Conservation (phyloP, 1,140 invertebrate species). For the Leptopilina clavipes region DNA sequence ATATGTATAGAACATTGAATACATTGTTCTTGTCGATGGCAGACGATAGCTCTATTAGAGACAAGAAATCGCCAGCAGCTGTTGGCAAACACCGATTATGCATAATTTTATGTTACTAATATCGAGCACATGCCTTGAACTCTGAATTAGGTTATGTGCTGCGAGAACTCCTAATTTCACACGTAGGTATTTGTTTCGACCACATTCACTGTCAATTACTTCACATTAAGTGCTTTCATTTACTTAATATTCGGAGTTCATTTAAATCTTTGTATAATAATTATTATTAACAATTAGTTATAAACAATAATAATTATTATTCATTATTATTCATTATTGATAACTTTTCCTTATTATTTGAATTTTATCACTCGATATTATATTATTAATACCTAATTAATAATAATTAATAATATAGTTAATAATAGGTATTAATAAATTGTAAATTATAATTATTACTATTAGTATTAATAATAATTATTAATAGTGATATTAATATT, state of each 20-base stretch:
- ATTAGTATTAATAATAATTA: no score
- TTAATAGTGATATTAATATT: no score
- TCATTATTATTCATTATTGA: no score
- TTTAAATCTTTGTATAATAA: neutral
- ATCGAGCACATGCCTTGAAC: constrained; percentile 62
- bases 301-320: no score
- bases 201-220: constrained; percentile 27
- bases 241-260: neutral
- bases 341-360: no score
- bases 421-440: no score
- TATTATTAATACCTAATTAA: no score
- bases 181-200: constrained; percentile 41
- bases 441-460: no score
- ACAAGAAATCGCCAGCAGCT: constrained; percentile 59
- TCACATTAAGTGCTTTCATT: neutral
- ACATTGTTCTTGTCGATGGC: constrained; percentile 54
- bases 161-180: constrained; percentile 54
- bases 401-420: no score
- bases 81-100: constrained; percentile 62
- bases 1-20: constrained; percentile 24
- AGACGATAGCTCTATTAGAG: constrained; percentile 53
- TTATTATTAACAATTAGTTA: no score
- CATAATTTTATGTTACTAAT: constrained; percentile 67
- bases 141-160: constrained; percentile 60
- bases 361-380: no score